Conservation (phyloP, 2,797 vertebrate genomes). For the Tauraco hartlaubi region DNA sequence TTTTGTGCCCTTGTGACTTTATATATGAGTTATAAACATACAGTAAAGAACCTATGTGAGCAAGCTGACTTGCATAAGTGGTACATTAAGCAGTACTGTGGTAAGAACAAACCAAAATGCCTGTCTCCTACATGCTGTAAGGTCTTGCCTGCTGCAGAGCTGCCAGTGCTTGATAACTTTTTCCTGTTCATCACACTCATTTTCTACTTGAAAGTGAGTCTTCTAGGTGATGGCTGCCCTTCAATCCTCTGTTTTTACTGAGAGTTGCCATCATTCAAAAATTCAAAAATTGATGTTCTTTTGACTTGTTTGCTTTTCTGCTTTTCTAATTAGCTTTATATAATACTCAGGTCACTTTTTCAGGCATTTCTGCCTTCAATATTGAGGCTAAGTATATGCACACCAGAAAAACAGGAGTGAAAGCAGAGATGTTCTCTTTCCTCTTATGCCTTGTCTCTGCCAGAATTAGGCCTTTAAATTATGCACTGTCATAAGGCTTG, state of each 20-base stretch:
- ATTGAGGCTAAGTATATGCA: background rate
- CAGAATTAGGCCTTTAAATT: background rate
- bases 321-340: background rate
- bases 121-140: background rate
- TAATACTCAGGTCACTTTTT: background rate
- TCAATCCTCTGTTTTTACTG: background rate
- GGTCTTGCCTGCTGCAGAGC: background rate
- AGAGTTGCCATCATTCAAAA: background rate
- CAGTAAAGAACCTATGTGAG: background rate
- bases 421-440: background rate
- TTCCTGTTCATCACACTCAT: background rate
- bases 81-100: background rate
- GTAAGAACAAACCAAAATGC: conserved; percentile 14
- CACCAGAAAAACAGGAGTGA: background rate
- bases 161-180: background rate
- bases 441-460: background rate
- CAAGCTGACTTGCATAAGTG: background rate
- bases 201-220: background rate
- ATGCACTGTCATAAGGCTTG: background rate
- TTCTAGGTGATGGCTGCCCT: background rate
- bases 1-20: background rate
- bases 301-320: background rate
- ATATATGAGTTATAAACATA: background rate
- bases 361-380: background rate
- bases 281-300: background rate